phyloP scores from a whole-genome alignment of 1,140 invertebrate species.

The Drosophila ogumai region DNA sequence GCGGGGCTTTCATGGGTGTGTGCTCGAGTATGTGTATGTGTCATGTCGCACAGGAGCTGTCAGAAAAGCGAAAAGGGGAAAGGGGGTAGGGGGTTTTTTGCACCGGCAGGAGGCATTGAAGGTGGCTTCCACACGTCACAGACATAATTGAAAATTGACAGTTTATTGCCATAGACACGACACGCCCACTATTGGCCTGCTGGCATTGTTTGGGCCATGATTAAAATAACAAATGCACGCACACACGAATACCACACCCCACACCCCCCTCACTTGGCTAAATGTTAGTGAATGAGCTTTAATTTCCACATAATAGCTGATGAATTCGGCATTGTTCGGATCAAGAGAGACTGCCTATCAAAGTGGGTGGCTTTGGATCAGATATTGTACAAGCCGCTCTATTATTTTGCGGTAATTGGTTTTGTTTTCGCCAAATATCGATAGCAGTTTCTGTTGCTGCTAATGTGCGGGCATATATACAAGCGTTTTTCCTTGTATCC shows the following conservation, averaged over 20 bases:
- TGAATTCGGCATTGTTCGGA: conserved; percentile 52
- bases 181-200: conserved; percentile 50
- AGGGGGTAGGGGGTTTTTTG: background rate
- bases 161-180: conserved; percentile 64
- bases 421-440: conserved; percentile 47
- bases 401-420: conserved; percentile 59
- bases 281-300: conserved; percentile 55
- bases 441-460: conserved; percentile 10
- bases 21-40: conserved; percentile 9
- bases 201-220: conserved; percentile 55
- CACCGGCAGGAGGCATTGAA: conserved; percentile 1
- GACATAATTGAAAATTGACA: conserved; percentile 68
- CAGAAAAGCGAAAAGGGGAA: conserved; percentile 20
- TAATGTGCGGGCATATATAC: conserved; percentile 3
- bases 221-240: conserved; percentile 46
- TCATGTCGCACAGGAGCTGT: conserved; percentile 31
- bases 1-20: conserved; percentile 2
- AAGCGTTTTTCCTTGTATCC: background rate
- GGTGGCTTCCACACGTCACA: conserved; percentile 46
- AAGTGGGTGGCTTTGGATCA: conserved; percentile 21
- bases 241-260: conserved; percentile 10
- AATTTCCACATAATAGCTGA: conserved; percentile 62
- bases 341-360: background rate
- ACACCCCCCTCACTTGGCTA: conserved; percentile 10
- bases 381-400: conserved; percentile 38